A percentile compares a stretch with the other conserved stretches of the same genome.
Conservation (phyloP, 2,888 invertebrate species). For the Drosophila cognata region DNA sequence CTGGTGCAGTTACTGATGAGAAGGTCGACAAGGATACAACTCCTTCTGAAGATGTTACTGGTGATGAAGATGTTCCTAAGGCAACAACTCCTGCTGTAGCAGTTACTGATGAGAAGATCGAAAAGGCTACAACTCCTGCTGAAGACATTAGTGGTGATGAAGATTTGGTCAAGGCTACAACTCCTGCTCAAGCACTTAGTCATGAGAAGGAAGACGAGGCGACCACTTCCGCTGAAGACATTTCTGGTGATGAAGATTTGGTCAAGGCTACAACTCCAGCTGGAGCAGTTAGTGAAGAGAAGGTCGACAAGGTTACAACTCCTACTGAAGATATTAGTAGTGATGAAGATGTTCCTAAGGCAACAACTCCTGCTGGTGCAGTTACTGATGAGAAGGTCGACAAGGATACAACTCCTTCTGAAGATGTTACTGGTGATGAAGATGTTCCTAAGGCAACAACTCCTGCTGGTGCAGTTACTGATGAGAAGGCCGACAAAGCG, state of each 20-base stretch:
- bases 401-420: not conserved
- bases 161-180: not conserved
- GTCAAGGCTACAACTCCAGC: not conserved
- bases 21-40: not conserved
- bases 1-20: conserved; percentile 12
- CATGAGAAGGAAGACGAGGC: not conserved
- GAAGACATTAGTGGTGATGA: not conserved
- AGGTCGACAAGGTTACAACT: conserved; percentile 8
- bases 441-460: too few relatives aligned
- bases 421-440: not conserved
- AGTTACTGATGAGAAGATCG: too few relatives aligned
- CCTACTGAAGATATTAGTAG: not conserved
- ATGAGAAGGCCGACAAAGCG: conserved; percentile 4
- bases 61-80: too few relatives aligned
- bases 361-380: conserved; percentile 5
- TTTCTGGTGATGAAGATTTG: not conserved
- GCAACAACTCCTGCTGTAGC: too few relatives aligned
- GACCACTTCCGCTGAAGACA: not conserved
- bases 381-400: conserved; percentile 15
- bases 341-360: conserved; percentile 26
- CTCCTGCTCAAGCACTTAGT: not conserved
- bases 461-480: not conserved
- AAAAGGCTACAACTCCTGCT: not conserved
- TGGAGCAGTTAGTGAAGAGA: not conserved
- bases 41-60: conserved; percentile 2